Base-by-base conservation (phyloP, 2,888 invertebrate genomes). In the Polydrusus pterygomalis region DNA sequence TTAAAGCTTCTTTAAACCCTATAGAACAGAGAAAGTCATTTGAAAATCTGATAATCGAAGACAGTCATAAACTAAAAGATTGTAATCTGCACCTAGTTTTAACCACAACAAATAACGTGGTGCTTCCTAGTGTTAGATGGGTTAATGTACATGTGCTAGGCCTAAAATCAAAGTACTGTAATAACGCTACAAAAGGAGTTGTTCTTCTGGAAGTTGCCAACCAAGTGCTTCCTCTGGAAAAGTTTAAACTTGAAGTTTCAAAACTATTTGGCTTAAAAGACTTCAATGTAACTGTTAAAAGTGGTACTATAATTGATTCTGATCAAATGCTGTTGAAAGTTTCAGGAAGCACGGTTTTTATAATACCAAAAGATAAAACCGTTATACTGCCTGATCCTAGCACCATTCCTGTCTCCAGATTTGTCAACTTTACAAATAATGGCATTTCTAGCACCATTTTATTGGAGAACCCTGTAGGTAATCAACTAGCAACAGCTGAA, bases 1-100 rank as follows among this genome's bases (percentile, higher is more conserved):
- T 97, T 11, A 97, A 95, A 88, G 95, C 96, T 1, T 92, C 93
- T 0, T 91, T 97, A 79, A 88, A 90, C 72, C 85, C 89, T 1
- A 86, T 91, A 40, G 30, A 69, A 18, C 43, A 56, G 11, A 86
- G 91, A 65, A 86, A 89, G 0, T 83, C 88, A 10, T 86, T 88
- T 0, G 88, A 90, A 76, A 86, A 85, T 1, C 85, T 91, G 3
- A 89, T 96, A 54, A 93, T 95, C 79, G 90, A 93, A 84, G 95
- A 96, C 82, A 90, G 89, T 51, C 91, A 91, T 81, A 91, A 93
- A 83, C 86, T 96, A 30, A 97, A 96, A 87, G 93, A 93, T 15
- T 91, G 92, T 17, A 89, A 91, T 73, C 88, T 97, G 70, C 91
- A 92, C 77, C 88, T 97, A 70, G 89, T 92, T 3, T 91, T 97